Conservation (phyloP, 2,888 invertebrate genomes). For the Melinopterus prodromus region DNA sequence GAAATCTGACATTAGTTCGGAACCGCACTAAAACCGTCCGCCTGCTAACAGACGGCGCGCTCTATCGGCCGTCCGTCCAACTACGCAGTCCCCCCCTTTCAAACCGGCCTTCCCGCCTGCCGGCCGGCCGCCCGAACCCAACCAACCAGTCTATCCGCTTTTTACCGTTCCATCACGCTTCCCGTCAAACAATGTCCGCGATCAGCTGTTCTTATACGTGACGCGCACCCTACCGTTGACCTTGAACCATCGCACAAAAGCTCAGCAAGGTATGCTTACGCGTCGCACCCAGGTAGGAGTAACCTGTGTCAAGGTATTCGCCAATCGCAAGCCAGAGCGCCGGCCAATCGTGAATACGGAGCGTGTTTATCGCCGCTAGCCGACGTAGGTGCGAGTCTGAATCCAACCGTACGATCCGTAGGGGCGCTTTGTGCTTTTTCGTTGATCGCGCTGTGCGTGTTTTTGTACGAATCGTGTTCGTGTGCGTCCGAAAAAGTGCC, state of each 20-base stretch:
- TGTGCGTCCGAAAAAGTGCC: neutral
- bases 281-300: slow-evolving; percentile 57
- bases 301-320: slow-evolving; percentile 58
- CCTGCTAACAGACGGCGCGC: slow-evolving; percentile 31
- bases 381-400: slow-evolving; percentile 55
- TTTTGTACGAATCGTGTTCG: slow-evolving; percentile 6
- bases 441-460: slow-evolving; percentile 14
- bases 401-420: slow-evolving; percentile 49
- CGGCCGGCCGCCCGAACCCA: slow-evolving; percentile 43
- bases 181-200: slow-evolving; percentile 49
- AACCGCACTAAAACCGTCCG: slow-evolving; percentile 24
- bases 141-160: slow-evolving; percentile 46
- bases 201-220: slow-evolving; percentile 49
- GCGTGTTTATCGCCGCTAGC: slow-evolving; percentile 58
- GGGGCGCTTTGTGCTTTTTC: slow-evolving; percentile 20
- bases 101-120: slow-evolving; percentile 46
- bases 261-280: slow-evolving; percentile 25
- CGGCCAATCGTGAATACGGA: slow-evolving; percentile 60
- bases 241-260: slow-evolving; percentile 27
- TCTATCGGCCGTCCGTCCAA: slow-evolving; percentile 21
- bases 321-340: slow-evolving; percentile 56
- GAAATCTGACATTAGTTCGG: slow-evolving; percentile 20
- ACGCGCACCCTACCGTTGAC: slow-evolving; percentile 26
- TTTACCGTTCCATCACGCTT: slow-evolving; percentile 49
- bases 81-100: slow-evolving; percentile 43